Evolutionary conservation across 2,888 invertebrate genomes (phyloP), one percentile per base, ranked within the genome.

Genomic region (Cylloceria caligata): DNA sequence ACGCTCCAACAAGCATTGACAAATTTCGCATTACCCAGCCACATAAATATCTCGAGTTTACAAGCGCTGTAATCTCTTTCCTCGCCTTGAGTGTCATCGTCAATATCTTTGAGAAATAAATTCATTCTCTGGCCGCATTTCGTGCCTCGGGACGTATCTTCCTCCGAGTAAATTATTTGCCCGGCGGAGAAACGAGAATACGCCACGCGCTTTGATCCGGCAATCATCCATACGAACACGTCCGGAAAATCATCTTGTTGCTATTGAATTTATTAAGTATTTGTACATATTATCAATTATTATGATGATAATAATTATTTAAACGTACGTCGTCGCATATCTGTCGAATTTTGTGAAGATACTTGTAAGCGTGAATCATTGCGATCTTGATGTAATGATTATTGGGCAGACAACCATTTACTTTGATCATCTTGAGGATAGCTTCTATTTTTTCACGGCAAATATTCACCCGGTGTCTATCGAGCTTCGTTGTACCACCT

Each of bases 221-320:
- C 92, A 27, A 94, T 91, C 93, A 95, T 93, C 94, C 94, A 95
- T 72, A 95, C 87, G 85, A 95, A 95, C 60, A 95, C 92, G 87
- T 95, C 95, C 1, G 95, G 95, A 6, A 95, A 90, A 67, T 93
- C 92, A 84, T 94, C 93, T 86, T 95, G 95, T 0, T 94, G 94
- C 94, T 94, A 81, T 52, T 9, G 42, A 52, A 21, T 7, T n/a
- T n/a, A n/a, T n/a, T n/a, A 24, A n/a, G 77, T 74, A 84, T 57
- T 62, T 16, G 11, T 9, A 9, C 7, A 60, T 36, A 34, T 16
- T 19, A 6, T 1, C 11, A 16, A 34, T 16, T 16, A 55, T 55
- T n/a, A 52, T 24, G 6, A 30, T 30, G 30, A 30, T 30, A 30
- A 30, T 30, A 30, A 30, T 30, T 30, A 30, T 39, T 72, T 36